These are phyloP conservation scores for Eueides isabella DNA, from an alignment of 1,140 invertebrate species.

Conservation along the genomic window DNA sequence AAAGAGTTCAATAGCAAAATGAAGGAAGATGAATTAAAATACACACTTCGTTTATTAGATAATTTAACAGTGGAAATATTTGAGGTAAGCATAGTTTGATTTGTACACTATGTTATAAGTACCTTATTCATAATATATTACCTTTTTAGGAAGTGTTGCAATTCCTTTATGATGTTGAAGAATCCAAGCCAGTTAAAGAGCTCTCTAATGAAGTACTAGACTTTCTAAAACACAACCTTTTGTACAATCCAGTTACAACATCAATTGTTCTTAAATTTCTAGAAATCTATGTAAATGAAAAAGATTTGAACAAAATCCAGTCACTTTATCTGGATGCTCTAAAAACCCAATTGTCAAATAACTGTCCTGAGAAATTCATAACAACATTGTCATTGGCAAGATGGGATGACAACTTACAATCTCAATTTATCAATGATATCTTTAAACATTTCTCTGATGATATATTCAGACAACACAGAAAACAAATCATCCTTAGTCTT, in stretches of 20 bases:
- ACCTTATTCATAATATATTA: neutral
- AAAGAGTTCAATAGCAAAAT: conserved; percentile 42
- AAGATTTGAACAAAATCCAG: conserved; percentile 57
- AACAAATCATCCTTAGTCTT: conserved; percentile 70
- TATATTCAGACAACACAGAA: conserved; percentile 63
- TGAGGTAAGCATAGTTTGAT: conserved; percentile 52
- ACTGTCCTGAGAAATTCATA: conserved; percentile 62
- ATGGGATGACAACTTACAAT: conserved; percentile 60
- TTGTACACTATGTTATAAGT: neutral
- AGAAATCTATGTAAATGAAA: conserved; percentile 46
- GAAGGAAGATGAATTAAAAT: conserved; percentile 72
- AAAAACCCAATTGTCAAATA: conserved; percentile 58
- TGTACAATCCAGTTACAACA: conserved; percentile 71
- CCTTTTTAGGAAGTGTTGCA: conserved; percentile 64
- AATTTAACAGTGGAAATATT: conserved; percentile 57
- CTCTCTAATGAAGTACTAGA: conserved; percentile 52
- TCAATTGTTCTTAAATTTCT: conserved; percentile 57
- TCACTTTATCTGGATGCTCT: conserved; percentile 62
- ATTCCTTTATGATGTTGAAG: conserved; percentile 54
- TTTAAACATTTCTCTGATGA: conserved; percentile 62
- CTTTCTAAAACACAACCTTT: conserved; percentile 66
- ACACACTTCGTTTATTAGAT: conserved; percentile 64
- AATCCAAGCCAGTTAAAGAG: conserved; percentile 53
- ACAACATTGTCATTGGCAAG: conserved; percentile 62
- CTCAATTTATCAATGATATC: conserved; percentile 58